Base-by-base conservation (phyloP, 1,140 invertebrate genomes). In the Solenopsis invicta region DNA sequence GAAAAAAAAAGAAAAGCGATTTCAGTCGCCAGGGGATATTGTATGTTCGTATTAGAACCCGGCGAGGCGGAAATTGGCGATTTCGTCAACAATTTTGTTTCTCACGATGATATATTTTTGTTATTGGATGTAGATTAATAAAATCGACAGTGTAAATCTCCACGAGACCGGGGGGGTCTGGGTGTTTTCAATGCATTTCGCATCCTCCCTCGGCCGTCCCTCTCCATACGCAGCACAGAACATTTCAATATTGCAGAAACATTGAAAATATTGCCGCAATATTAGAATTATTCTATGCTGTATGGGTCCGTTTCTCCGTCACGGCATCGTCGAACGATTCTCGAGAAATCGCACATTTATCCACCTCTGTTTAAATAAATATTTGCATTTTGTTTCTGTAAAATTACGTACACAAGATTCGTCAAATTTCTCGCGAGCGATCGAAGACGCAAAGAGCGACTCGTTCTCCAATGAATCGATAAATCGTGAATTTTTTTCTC, bases 61-160 rank as follows among this genome's bases (percentile, higher is more conserved):
- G 72, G 86, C 77, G n/a, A 21, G 89, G 45, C 54, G 67, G 84
- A 81, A 72, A 34, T 85, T 80, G 88, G 88, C 82, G 84, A 92
- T 81, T 80, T 85, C 87, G 87, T 85, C 87, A 89, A 91, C 48
- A 87, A 91, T 89, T 92, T 90, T 72, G 86, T 90, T 92, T 92
- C 87, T 91, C 89, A 91, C 87, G 71, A 91, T 91, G 88, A 92
- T 92, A 92, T 92, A 92, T 92, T 92, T 92, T 92, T 92, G 87
- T 92, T 92, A 90, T 89, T 91, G 87, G 81, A 92, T 86, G 72
- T 92, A 91, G 90, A 91, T 72, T 88, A 92, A 84, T 92, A 92
- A 87, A 87, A 87, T 85, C 24, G 29, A 87, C 61, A 45, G 24
- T 69, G 37, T 71, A 45, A 66, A 24, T 78, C 18, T 66, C 50